Base-by-base conservation (phyloP, 2,113 vertebrate genomes). In the Cynocephalus volans region DNA sequence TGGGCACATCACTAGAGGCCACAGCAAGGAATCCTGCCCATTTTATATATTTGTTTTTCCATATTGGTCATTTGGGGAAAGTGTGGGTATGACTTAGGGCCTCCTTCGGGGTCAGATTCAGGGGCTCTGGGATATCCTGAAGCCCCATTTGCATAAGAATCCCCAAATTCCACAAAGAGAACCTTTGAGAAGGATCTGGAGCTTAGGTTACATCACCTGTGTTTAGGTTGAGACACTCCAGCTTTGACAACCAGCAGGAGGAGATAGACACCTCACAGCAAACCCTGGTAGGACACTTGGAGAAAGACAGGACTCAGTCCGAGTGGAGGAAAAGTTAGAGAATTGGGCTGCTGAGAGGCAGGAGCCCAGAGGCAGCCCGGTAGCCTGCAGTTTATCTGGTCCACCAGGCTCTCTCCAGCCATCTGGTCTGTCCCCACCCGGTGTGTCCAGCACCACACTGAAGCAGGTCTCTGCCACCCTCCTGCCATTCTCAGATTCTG, bases 301-400 rank as follows among this genome's bases (percentile, higher is more conserved):
- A 69, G 88, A 21, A n/a, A 14, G 52, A 36, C n/a, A 10, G 10
- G 9, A 8, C 26, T 64, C 31, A 1, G 18, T 48, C 19, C 2
- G 19, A 84, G 72, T 21, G 17, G 14, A 33, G 13, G 65, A 19
- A 1, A 28, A 11, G 52, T 23, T 72, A 19, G 7, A 11, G 24
- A 64, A 3, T 6, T 7, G 0, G 31, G 13, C 8, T 24, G 3
- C 83, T 8, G 10, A 54, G 6, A 18, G 14, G 31, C 24, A 10
- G 50, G 26, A 24, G 45, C 28, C 26, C 73, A 36, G 80, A 36
- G 2, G 60, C 11, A 4, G 19, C 54, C 56, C 6, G 3, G 88
- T 1, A 17, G 28, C 28, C 77, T 11, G 6, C 64, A 33, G 86
- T 33, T 50, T 5, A 8, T 31, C 33, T 17, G 41, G 58, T 6